phyloP scores from a whole-genome alignment of 1,140 invertebrate genomes.

The Cyclargus thomasi region DNA sequence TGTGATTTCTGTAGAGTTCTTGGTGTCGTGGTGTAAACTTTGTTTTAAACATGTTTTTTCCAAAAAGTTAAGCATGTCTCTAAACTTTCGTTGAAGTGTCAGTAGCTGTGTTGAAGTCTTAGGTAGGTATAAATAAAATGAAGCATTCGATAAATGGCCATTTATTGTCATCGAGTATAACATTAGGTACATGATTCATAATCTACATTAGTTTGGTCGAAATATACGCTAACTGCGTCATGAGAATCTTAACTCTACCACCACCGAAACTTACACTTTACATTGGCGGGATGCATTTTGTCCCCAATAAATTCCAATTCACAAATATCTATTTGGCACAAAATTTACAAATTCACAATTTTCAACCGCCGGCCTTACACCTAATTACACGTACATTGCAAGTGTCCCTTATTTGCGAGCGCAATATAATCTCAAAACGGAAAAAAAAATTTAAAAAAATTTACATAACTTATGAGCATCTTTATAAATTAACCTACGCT shows the following conservation, averaged over 20 bases:
- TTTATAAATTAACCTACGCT: slow-evolving; percentile 10
- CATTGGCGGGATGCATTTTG: slow-evolving; percentile 57
- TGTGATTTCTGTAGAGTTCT: no score
- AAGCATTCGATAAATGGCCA: slow-evolving; percentile 40
- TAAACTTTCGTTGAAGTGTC: no score
- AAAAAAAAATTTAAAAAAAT: slow-evolving; percentile 20
- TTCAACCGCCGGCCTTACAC: slow-evolving; percentile 32
- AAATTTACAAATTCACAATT: slow-evolving; percentile 42
- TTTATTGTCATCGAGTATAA: slow-evolving; percentile 50
- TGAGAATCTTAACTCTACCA: slow-evolving; percentile 32
- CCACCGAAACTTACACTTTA: slow-evolving; percentile 35
- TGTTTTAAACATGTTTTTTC: no score
- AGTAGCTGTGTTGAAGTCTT: no score
- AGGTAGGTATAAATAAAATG: neutral
- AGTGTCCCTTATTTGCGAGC: slow-evolving; percentile 34
- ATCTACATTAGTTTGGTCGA: slow-evolving; percentile 69
- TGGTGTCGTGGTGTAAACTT: no score
- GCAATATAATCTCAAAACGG: slow-evolving; percentile 17
- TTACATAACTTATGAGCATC: slow-evolving; percentile 17
- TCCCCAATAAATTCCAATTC: slow-evolving; percentile 58
- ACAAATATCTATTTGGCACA: slow-evolving; percentile 67
- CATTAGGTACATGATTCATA: slow-evolving; percentile 46
- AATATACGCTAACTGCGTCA: slow-evolving; percentile 60
- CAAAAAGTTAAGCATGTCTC: no score
- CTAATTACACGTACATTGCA: slow-evolving; percentile 42